Evolutionary conservation across 2,113 vertebrate genomes (phyloP).

Genomic region (Caloenas nicobarica): DNA sequence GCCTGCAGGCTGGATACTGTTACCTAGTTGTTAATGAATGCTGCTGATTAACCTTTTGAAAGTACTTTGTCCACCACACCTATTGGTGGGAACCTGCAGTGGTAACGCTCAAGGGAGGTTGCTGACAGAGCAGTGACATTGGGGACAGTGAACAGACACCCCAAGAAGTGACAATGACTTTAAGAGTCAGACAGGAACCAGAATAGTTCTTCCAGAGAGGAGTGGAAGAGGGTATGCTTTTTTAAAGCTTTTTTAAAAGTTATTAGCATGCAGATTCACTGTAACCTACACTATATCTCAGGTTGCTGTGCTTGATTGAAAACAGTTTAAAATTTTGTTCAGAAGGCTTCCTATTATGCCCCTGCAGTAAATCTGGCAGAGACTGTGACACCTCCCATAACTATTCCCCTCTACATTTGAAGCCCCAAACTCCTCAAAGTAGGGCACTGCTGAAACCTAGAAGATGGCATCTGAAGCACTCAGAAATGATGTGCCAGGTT

Average conservation of each 20-base stretch:
- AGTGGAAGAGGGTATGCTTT: neutral
- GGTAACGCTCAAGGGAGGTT: neutral
- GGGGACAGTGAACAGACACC: neutral
- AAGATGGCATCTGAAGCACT: neutral
- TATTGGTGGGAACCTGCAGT: constrained; percentile 45
- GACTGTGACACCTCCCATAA: neutral
- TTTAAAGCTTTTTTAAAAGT: neutral
- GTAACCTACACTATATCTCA: neutral
- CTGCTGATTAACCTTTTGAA: constrained; percentile 58
- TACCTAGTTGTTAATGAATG: constrained; percentile 62
- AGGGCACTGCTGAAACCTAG: neutral
- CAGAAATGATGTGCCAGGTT: neutral
- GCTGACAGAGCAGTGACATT: neutral
- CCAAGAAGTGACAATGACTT: neutral
- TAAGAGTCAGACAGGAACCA: neutral
- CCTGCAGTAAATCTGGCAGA: neutral
- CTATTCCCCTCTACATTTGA: neutral
- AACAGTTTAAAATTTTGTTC: neutral
- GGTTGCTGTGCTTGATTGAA: neutral
- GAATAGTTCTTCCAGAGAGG: neutral
- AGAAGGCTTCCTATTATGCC: neutral
- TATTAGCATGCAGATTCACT: neutral
- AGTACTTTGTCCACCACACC: constrained; percentile 55
- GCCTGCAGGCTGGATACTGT: constrained; percentile 51
- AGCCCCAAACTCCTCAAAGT: neutral